Base-by-base conservation (phyloP, 2,888 invertebrate species). In the Atethmia centrago region DNA sequence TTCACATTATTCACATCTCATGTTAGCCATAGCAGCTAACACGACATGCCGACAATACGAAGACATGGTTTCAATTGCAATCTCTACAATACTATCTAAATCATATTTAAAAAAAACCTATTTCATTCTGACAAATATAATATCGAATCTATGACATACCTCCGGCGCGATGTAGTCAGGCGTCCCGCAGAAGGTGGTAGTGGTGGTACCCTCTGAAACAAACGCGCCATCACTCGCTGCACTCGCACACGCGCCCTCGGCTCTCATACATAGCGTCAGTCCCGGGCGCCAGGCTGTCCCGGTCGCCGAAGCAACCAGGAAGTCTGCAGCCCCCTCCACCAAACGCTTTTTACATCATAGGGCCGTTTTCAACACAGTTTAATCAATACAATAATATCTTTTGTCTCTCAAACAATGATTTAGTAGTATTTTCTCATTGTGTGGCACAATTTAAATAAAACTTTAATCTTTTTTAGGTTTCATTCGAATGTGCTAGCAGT, bases 131-230 rank as follows among this genome's bases (percentile, higher is more conserved):
- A 21, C 28, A 8, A 21, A 8, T 12, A 3, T 19, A 16, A 16
- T 3, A 36, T n/a, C 12, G 5, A 53, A 8, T n/a, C 19, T 12
- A 7, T 40, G 14, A 77, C 89, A 88, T 88, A 97, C 98, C 97
- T 99, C 99, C 5, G 99, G 99, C 53, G 99, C 99, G 86, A 99
- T 99, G 94, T 99, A 99, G 94, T 99, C 99, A 2, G 99, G 99
- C 56, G 99, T 99, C n/a, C 99, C 99, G 94, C 99, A 99, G 96
- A 99, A 99, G 0, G 99, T 99, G 58, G 99, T 98, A 10, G 99
- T 99, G 40, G 99, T 98, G 71, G 97, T 97, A 42, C 98, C 99
- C 85, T 98, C 98, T 96, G 91, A n/a, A 90, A 93, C 76, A 80
- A 36, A 12, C 21, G 12, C 10, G 1, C 1, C 1, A 42, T 67